Evolutionary conservation across 2,888 invertebrate species (phyloP), one percentile per base, ranked within the genome.

Genomic region (Druceiella hillmani): DNA sequence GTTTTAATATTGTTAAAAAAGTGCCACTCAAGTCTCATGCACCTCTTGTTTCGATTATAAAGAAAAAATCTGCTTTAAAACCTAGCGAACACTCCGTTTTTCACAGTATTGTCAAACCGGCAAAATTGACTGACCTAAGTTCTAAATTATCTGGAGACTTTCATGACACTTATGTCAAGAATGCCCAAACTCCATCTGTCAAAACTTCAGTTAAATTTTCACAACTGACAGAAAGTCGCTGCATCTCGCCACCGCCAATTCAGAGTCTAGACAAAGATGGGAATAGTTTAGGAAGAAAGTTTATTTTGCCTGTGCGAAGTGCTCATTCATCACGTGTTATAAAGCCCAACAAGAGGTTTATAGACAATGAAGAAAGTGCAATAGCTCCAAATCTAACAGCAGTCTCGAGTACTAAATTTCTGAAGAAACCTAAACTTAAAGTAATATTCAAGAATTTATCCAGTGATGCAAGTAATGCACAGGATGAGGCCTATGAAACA

Each of bases 241-340:
- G 68, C 40, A 62, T 64, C 38, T 70, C 72, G 28, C 70, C 70
- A 33, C 71, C 69, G 30, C 68, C 67, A n/a, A n/a, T n/a, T n/a
- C n/a, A n/a, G 42, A 65, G 66, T 22, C 47, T 62, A 10, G 66
- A 69, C 24, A 66, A 61, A 50, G 67, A 68, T 5, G 38, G 36
- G 24, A 56, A 49, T 50, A 55, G 52, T 7, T 53, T 48, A 42
- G 52, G 57, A 17, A 44, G 77, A 33, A 83, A 80, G 58, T 88
- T 88, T 69, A 78, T 87, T 17, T 64, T 90, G 44, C 90, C 90
- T 11, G 76, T 82, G 30, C 76, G 87, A 52, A 90, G 89, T 69
- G 84, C 79, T 10, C 84, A 89, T 59, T 90, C 90, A 26, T 88
- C 88, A 3, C 75, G 91, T 48, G 85, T 88, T 27, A 90, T 90